Evolutionary conservation across 2,888 invertebrate species (phyloP), one percentile per base, ranked within the genome.

Genomic region (Ornithoptera priamus): DNA sequence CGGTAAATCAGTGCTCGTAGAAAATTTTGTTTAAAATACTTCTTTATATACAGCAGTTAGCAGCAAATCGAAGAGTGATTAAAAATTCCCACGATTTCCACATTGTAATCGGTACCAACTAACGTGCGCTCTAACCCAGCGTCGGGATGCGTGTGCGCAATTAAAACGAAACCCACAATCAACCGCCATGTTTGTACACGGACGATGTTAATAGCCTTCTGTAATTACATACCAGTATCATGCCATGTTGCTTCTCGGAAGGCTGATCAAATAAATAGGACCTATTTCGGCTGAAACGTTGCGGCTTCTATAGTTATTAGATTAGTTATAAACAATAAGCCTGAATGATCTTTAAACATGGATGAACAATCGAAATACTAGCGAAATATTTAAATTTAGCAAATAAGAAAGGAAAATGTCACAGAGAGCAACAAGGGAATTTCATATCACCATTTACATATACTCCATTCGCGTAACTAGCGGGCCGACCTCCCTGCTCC

Each of bases 161-260:
- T 92, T 92, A 92, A 92, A 91, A 90, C 86, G 89, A 87, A 92
- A 90, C 92, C 92, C 77, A 87, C 91, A 92, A 92, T 92, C 91
- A 92, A 85, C 89, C 87, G 90, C 92, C 92, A 92, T 92, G 92
- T 92, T 92, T 92, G 92, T 92, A 92, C 90, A 90, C 90, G 90
- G 91, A 77, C 88, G 89, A 90, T 90, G 92, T 91, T 92, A 92
- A 92, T 92, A 90, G 90, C 90, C 82, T 83, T 82, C 85, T 85
- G 91, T 92, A 92, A 92, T 92, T 92, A 92, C 91, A 91, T 87
- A 89, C 85, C 87, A 87, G 87, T 83, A 87, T 87, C 90, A 89
- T 90, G 87, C 83, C 84, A 89, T 87, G 87, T 82, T 85, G 83
- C 84, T 92, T 92, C 92, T 92, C 86, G 88, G 92, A 92, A 92